Percentiles rank a stretch among this genome's conserved stretches.
These are phyloP conservation scores for Tolypeutes matacus DNA, from an alignment of 2,797 vertebrate genomes.

Conservation along the genomic window DNA sequence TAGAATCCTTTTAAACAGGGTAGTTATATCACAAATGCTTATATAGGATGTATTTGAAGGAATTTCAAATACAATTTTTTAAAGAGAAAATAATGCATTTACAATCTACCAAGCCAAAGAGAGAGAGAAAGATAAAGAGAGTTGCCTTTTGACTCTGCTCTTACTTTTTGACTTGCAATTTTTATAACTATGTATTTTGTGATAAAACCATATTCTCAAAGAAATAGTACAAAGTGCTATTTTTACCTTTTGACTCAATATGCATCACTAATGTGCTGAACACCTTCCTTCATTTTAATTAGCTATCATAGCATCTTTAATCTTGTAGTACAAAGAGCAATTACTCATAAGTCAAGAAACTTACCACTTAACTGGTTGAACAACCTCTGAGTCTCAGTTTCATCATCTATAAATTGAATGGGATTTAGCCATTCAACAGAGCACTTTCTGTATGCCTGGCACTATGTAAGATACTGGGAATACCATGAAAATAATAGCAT, in stretches of 20 bases:
- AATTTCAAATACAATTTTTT: neutral
- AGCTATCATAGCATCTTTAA: neutral
- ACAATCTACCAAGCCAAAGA: neutral
- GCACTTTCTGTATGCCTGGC: neutral
- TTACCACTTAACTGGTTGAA: neutral
- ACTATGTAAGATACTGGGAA: neutral
- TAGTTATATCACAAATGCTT: conserved; percentile 2
- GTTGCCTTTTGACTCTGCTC: neutral
- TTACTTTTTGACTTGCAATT: neutral
- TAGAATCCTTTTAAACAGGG: conserved; percentile 16
- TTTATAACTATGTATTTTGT: conserved; percentile 40
- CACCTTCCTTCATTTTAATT: conserved; percentile 71
- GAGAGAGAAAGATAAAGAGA: neutral
- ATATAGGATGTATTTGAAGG: neutral
- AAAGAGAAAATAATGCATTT: neutral
- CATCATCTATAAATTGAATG: neutral
- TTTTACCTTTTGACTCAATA: conserved; percentile 43
- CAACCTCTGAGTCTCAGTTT: neutral
- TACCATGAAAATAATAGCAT: neutral
- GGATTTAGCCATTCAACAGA: neutral
- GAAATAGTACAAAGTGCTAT: conserved; percentile 68
- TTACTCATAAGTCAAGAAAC: neutral
- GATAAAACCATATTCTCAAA: conserved; percentile 65
- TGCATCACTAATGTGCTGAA: conserved; percentile 63
- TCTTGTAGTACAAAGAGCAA: neutral